Evolutionary conservation across 2,888 invertebrate genomes (phyloP).

Genomic region (Drosophila neotestacea): DNA sequence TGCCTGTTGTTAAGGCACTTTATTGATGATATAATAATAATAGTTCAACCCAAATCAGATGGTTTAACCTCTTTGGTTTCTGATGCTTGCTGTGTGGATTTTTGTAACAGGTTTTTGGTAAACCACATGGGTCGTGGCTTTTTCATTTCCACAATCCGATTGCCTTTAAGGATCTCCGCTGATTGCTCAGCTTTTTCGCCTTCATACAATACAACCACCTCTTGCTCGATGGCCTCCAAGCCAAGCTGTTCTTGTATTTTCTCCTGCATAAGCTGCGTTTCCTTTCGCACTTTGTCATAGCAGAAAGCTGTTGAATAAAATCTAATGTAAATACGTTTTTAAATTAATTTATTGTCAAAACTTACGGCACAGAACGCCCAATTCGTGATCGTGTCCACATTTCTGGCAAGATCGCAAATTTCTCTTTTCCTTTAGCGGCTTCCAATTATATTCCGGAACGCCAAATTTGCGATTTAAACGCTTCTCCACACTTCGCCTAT

Average conservation of each 20-base stretch:
- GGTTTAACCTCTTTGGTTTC: constrained; percentile 90
- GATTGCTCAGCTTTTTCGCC: constrained; percentile 90
- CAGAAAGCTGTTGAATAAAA: constrained; percentile 89
- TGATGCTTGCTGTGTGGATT: constrained; percentile 89
- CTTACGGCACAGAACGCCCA: constrained; percentile 93
- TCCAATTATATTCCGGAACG: constrained; percentile 88
- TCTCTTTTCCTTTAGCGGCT: constrained; percentile 90
- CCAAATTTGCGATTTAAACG: constrained; percentile 91
- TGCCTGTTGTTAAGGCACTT: constrained; percentile 41
- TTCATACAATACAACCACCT: constrained; percentile 94
- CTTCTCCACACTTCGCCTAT: constrained; percentile 90
- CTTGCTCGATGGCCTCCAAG: constrained; percentile 91
- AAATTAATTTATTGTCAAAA: constrained; percentile 34
- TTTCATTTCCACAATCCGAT: constrained; percentile 93
- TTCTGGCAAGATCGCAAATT: constrained; percentile 91
- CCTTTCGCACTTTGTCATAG: constrained; percentile 92
- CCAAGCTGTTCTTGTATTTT: constrained; percentile 90
- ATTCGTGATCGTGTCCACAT: constrained; percentile 94
- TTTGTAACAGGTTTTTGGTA: constrained; percentile 92
- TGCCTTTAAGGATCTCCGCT: constrained; percentile 88
- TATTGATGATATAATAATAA: constrained; percentile 34
- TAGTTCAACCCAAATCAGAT: constrained; percentile 88
- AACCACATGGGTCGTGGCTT: constrained; percentile 96
- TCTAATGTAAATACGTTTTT: background rate
- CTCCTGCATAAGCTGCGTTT: constrained; percentile 92